Base-by-base conservation (phyloP, 2,888 invertebrate genomes). In the Bombylius major region DNA sequence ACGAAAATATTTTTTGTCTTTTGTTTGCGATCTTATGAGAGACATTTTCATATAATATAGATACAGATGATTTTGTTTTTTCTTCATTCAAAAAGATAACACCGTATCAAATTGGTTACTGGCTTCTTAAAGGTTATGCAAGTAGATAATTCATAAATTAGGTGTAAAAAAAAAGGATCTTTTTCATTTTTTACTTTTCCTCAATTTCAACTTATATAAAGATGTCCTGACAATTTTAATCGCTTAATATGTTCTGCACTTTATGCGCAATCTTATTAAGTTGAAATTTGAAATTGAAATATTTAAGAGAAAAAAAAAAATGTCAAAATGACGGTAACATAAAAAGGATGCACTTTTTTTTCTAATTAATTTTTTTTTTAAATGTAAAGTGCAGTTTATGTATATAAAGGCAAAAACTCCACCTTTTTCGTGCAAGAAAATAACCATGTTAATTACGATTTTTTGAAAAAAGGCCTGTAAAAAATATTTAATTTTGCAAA, bases 1-100 rank as follows among this genome's bases (percentile, higher is more conserved):
- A 72, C 68, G 70, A 72, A 69, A 71, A 70, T 67, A 70, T 67
- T 69, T n/a, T 68, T 67, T 23, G 23, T 55, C 55, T 34, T 55
- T 55, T 55, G 47, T 55, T 51, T 55, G 50, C 54, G 34, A 34
- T 49, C 34, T 44, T 8, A 13, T 44, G 32, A 34, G 44, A 45
- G 13, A 42, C 11, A 11, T 42, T 11, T 11, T 42, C 1, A 42
- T 11, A 42, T 42, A 45, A 1, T n/a, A 45, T n/a, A n/a, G 4
- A 14, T 45, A 11, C 14, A 5, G 12, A 44, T 13, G n/a, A 44
- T n/a, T n/a, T 39, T 39, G 11, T 39, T 39, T 23, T 23, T 23
- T 23, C 23, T 23, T 23, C 23, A 23, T 14, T 33, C 45, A 32
- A 32, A 49, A 14, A 11, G 14, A 34, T 42, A 57, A 39, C 53